These are phyloP conservation scores for Prosapia bicincta DNA, from an alignment of 2,888 invertebrate genomes.

Conservation along the genomic window DNA sequence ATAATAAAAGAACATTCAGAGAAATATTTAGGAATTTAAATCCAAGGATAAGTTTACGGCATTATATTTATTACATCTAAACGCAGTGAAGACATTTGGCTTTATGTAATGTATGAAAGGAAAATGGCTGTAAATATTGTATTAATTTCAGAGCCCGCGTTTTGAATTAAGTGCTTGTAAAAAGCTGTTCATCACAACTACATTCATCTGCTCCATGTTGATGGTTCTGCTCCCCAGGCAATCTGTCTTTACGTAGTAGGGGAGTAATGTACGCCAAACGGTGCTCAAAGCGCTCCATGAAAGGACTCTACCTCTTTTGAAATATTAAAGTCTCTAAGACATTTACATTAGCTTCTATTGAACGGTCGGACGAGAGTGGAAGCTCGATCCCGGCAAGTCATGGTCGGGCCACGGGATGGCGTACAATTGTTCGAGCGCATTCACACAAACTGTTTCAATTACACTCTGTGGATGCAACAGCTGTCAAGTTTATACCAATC, in stretches of 20 bases:
- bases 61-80: too few species aligned
- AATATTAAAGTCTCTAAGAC: neutral
- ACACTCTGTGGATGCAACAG: too few species aligned
- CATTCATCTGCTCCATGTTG: neutral
- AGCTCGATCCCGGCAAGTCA: neutral
- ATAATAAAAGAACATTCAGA: too few species aligned
- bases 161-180: neutral
- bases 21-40: too few species aligned
- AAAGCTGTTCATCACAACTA: neutral
- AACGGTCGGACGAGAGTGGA: neutral
- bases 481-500: too few species aligned
- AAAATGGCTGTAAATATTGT: neutral
- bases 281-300: neutral
- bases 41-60: too few species aligned
- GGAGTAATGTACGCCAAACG: neutral
- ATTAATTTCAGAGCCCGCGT: neutral
- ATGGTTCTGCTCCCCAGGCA: neutral
- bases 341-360: constrained; percentile 1
- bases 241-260: neutral
- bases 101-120: neutral
- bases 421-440: too few species aligned
- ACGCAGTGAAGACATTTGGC: too few species aligned
- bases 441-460: too few species aligned
- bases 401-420: too few species aligned
- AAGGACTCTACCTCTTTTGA: neutral